Evolutionary conservation across 2,113 vertebrate genomes (phyloP).

Genomic region (Python bivittatus): DNA sequence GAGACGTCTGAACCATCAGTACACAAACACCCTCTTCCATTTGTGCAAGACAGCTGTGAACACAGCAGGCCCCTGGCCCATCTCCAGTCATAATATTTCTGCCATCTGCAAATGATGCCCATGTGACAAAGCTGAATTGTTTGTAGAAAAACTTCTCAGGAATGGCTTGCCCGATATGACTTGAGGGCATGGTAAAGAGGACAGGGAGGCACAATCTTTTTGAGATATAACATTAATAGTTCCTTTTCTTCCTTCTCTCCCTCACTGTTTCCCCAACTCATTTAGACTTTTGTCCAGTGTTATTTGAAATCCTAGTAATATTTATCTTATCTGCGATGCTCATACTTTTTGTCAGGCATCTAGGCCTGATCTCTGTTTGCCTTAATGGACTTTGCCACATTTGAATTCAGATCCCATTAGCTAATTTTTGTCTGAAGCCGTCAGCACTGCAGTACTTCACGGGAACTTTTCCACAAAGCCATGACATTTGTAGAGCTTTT

Average conservation of each 20-base stretch:
- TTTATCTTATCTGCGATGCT: conserved; percentile 72
- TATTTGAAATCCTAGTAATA: conserved; percentile 73
- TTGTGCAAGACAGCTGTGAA: conserved; percentile 28
- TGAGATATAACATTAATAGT: not conserved
- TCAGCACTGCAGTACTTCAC: conserved; percentile 42
- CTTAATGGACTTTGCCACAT: conserved; percentile 71
- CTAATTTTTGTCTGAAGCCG: conserved; percentile 59
- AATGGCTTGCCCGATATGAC: conserved; percentile 18
- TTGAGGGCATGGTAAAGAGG: conserved; percentile 6
- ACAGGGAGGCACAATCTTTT: not conserved
- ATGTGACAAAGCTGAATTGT: not conserved
- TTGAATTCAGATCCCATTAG: conserved; percentile 74
- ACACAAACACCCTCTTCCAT: conserved; percentile 12
- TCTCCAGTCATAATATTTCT: conserved; percentile 24
- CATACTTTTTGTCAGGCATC: conserved; percentile 68
- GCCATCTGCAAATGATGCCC: not conserved
- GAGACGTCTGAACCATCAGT: conserved; percentile 13
- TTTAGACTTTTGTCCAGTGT: conserved; percentile 56
- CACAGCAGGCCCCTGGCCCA: not conserved
- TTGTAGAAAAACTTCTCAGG: conserved; percentile 22
- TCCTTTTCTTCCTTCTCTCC: not conserved
- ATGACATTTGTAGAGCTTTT: conserved; percentile 67
- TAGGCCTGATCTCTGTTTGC: conserved; percentile 48
- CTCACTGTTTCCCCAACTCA: conserved; percentile 21
- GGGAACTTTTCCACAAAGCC: conserved; percentile 46